Evolutionary conservation across 2,113 vertebrate species (phyloP), one percentile per base, ranked within the genome.

Genomic region (Pavo muticus): DNA sequence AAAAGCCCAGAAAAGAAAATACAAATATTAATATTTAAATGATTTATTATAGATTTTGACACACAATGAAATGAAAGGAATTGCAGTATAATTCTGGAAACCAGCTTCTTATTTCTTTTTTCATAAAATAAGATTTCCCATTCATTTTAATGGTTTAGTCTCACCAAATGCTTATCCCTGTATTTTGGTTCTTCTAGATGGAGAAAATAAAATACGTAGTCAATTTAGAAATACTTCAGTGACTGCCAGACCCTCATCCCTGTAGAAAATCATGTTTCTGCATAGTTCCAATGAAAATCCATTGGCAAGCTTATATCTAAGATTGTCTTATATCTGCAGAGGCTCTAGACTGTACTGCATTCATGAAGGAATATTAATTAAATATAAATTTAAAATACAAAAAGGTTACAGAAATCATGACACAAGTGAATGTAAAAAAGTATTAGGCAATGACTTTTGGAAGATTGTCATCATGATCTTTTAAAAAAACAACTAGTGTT

Each of bases 21-120:
- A 4, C 5, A 27, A 27, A 84, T 10, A 44, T 52, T 68, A 75
- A 74, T 56, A 77, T 25, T 30, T 30, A 82, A 73, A 89, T 67
- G 47, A 88, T 68, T 71, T 54, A 81, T 93, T 88, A 52, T 65
- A 81, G 37, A 2, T 30, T 77, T 91, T 84, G 3, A 4, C 44
- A 74, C 45, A 61, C 24, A 90, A 69, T 56, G 5, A 89, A 91
- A 85, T 94, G 9, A 72, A 94, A 94, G 35, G 6, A 88, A 88
- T 95, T 95, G 54, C 65, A 60, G 14, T 64, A 91, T 54, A 39
- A 78, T 82, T 94, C 91, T 93, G 86, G 92, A 97, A 95, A 86
- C 3, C 56, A 74, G 94, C 80, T 94, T 84, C 56, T 78, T 82
- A 75, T 60, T 93, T 35, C 35, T 35, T 42, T 67, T 85, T 40